A percentile compares a stretch with the other conserved stretches of the same genome.
These are phyloP conservation scores for Scotopteryx bipunctaria DNA, from an alignment of 2,888 invertebrate species.

Conservation along the genomic window DNA sequence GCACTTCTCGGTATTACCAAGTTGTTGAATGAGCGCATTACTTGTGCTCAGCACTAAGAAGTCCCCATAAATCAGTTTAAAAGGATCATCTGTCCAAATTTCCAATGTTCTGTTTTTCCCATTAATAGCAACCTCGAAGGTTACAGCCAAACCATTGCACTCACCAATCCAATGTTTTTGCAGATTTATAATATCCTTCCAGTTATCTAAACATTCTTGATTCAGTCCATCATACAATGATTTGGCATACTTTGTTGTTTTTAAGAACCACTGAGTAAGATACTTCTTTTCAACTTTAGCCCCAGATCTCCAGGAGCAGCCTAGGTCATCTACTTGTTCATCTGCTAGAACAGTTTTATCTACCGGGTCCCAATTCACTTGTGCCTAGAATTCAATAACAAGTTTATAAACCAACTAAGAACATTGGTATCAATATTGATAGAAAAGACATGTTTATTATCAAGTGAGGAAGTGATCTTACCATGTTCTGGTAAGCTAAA, in stretches of 20 bases:
- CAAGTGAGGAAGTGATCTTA: too few relatives aligned
- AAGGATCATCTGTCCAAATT: constrained; percentile 90
- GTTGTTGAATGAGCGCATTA: constrained; percentile 59
- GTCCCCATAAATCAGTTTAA: constrained; percentile 86
- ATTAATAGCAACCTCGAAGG: constrained; percentile 80
- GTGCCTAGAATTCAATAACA: constrained; percentile 81
- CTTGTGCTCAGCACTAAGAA: constrained; percentile 85
- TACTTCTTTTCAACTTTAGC: constrained; percentile 95
- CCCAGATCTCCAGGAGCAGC: constrained; percentile 98
- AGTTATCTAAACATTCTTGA: constrained; percentile 87
- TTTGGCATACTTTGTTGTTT: constrained; percentile 92
- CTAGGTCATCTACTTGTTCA: constrained; percentile 97
- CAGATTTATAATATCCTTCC: constrained; percentile 92
- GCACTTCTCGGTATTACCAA: constrained; percentile 33
- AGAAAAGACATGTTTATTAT: too few relatives aligned
- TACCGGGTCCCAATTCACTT: constrained; percentile 99
- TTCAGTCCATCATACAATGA: constrained; percentile 87
- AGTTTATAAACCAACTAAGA: too few relatives aligned
- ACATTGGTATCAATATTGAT: too few relatives aligned
- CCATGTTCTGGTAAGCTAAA: constrained; percentile 93
- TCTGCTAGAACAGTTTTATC: constrained; percentile 98
- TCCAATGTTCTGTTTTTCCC: constrained; percentile 63
- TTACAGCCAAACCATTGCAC: constrained; percentile 89
- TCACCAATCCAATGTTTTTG: constrained; percentile 96
- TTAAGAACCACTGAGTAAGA: constrained; percentile 97